Evolutionary conservation across 2,113 vertebrate genomes (phyloP), one percentile per base, ranked within the genome.

Genomic region (Muscicapa adusta): DNA sequence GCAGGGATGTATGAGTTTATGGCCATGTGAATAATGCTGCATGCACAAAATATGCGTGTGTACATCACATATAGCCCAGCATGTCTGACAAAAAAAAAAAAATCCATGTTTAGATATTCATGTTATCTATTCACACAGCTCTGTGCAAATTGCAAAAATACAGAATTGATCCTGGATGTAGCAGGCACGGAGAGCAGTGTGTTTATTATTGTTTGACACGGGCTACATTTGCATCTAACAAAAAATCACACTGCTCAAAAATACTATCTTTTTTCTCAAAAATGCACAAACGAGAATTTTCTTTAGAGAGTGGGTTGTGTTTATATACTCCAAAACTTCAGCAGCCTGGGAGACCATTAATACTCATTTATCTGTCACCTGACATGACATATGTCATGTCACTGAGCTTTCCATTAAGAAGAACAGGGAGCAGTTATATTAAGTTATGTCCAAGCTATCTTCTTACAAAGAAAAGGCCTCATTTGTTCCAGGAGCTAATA

Each of bases 401-500:
- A 81, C 68, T 79, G 66, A 73, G 79, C 73, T 91, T 90, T 75
- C 85, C 92, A 92, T 92, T 90, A 81, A 74, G 71, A 75, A 62
- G 72, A 93, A 72, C 72, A 86, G 67, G 56, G 85, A 96, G 85
- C 56, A 88, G 91, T 91, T 94, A 90, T 67, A 82, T 58, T 88
- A 93, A 92, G 94, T 86, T 95, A 89, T 88, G 67, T 83, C 78
- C 79, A 72, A 36, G 89, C 88, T 93, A 86, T 72, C 93, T 93
- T 79, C 88, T 63, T 67, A 47, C 85, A 92, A 92, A 94, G 92
- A 92, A 95, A 97, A 90, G 82, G 38, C 75, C 67, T 42, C 38
- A 20, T 94, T 96, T 94, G 94, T 92, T 91, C 77, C 73, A 63
- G 84, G 87, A 91, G 82, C 74, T 92, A 96, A 96, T 95, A 85